These are phyloP conservation scores for Gavialis gangeticus DNA, from an alignment of 2,113 vertebrate genomes.

Conservation along the genomic window DNA sequence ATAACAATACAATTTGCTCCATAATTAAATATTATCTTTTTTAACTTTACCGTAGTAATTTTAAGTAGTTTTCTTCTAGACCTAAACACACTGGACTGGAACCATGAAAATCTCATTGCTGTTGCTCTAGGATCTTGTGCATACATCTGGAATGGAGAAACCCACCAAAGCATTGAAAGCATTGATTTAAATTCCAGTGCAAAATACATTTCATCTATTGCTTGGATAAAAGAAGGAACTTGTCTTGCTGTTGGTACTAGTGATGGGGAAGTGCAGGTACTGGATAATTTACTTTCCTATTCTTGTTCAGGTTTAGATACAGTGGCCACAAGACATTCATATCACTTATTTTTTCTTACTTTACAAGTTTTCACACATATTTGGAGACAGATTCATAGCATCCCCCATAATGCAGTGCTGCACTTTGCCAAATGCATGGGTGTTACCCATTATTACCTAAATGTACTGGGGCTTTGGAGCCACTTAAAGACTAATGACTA, in stretches of 20 bases:
- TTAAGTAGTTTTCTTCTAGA: slow-evolving; percentile 73
- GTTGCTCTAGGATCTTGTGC: slow-evolving; percentile 78
- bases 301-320: neutral
- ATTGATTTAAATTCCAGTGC: slow-evolving; percentile 61
- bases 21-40: neutral
- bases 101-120: slow-evolving; percentile 76
- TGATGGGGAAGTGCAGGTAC: slow-evolving; percentile 81
- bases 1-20: neutral
- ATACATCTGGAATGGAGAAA: slow-evolving; percentile 79
- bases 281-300: neutral
- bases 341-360: neutral
- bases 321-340: neutral
- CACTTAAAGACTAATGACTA: neutral
- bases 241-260: slow-evolving; percentile 82
- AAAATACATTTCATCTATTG: slow-evolving; percentile 77
- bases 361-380: no score
- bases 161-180: slow-evolving; percentile 32
- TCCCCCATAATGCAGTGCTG: neutral
- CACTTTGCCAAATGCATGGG: neutral
- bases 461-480: neutral
- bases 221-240: slow-evolving; percentile 80
- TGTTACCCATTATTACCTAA: neutral
- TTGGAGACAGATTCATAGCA: neutral
- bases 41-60: neutral
- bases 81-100: slow-evolving; percentile 83